A percentile compares a stretch with the other conserved stretches of the same genome.
Conservation (phyloP, 2,797 vertebrate genomes). For the Xiphophorus birchmanni region DNA sequence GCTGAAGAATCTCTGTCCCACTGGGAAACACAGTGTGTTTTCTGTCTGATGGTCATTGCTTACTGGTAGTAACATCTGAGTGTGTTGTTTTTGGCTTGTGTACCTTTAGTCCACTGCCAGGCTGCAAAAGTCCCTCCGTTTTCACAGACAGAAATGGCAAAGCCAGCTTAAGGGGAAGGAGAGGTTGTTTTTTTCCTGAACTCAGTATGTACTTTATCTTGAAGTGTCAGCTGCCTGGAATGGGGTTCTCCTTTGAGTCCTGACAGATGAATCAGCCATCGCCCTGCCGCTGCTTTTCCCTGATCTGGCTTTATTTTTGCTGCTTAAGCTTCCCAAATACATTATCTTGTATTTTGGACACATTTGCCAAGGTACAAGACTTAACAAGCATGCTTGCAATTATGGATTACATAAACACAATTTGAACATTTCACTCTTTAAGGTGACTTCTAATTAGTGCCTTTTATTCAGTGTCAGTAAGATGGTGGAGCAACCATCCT, state of each 20-base stretch:
- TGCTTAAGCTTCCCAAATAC: slow-evolving; percentile 44
- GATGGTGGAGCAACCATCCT: slow-evolving; percentile 22
- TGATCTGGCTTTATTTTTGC: slow-evolving; percentile 46
- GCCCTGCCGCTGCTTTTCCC: slow-evolving; percentile 23
- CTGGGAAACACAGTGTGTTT: slow-evolving; percentile 10
- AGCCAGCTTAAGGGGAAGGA: slow-evolving; percentile 46
- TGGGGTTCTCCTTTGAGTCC: slow-evolving; percentile 60
- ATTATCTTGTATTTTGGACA: slow-evolving; percentile 25
- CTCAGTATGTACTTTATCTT: slow-evolving; percentile 56
- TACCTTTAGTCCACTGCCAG: slow-evolving; percentile 21
- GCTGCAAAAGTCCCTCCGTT: slow-evolving; percentile 21
- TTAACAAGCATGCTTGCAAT: slow-evolving; percentile 29
- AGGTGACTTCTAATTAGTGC: slow-evolving; percentile 31
- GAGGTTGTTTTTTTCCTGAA: slow-evolving; percentile 50
- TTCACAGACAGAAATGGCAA: slow-evolving; percentile 49
- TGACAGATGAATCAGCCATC: slow-evolving; percentile 59
- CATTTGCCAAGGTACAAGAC: slow-evolving; percentile 22
- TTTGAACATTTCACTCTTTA: slow-evolving; percentile 22
- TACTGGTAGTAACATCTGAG: slow-evolving; percentile 13
- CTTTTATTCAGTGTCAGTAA: slow-evolving; percentile 28
- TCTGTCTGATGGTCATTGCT: slow-evolving; percentile 26
- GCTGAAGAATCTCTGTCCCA: slow-evolving; percentile 18
- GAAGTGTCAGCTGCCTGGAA: slow-evolving; percentile 62
- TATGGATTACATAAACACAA: slow-evolving; percentile 29
- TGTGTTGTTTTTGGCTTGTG: slow-evolving; percentile 32